A percentile compares a stretch with the other conserved stretches of the same genome.
Conservation (phyloP, 1,140 invertebrate genomes). For the Globodera rostochiensis region DNA sequence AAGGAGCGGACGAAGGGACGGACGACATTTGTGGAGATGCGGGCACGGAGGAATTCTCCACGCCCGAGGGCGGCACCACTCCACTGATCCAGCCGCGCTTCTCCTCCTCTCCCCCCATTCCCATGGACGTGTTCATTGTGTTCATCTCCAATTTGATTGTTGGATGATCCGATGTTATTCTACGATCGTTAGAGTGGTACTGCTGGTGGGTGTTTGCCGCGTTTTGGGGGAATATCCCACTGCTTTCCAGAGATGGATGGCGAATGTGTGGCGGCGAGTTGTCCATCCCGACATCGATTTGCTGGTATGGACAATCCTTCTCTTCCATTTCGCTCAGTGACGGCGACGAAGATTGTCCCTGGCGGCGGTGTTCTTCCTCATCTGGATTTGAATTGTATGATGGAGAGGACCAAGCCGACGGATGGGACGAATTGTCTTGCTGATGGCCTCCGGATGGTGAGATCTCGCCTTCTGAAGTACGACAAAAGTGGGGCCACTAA, state of each 20-base stretch:
- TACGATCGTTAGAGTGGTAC: not conserved
- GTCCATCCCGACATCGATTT: not conserved
- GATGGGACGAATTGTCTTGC: not conserved
- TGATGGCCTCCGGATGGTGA: conserved; percentile 9
- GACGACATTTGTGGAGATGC: not conserved
- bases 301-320: not conserved
- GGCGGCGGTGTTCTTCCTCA: not conserved
- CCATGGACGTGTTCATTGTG: not conserved
- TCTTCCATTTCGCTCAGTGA: conserved; percentile 11
- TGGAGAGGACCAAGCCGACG: not conserved
- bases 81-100: not conserved
- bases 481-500: not conserved
- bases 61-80: not conserved
- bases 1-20: not conserved
- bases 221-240: conserved; percentile 1
- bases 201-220: not conserved
- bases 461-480: conserved; percentile 1
- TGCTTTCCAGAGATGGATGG: not conserved
- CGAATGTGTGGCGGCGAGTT: not conserved
- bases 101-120: not conserved
- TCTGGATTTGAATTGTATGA: not conserved
- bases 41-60: not conserved
- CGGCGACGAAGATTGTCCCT: not conserved
- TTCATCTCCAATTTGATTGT: not conserved
- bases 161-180: not conserved